A percentile compares a stretch with the other conserved stretches of the same genome.
These are phyloP conservation scores for Tortricodes alternella DNA, from an alignment of 2,888 invertebrate genomes.

Conservation along the genomic window DNA sequence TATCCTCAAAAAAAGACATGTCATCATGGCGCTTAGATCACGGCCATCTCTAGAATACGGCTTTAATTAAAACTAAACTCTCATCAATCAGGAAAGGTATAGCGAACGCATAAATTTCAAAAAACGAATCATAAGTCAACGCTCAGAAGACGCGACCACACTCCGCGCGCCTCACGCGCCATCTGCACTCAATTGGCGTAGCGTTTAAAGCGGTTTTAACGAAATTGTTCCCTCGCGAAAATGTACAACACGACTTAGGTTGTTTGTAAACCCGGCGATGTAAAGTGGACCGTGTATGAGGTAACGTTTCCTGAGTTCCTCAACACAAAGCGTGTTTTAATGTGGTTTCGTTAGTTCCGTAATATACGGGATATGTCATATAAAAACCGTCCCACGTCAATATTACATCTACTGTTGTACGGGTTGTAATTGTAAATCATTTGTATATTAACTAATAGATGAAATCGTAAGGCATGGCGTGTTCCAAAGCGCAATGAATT, in stretches of 20 bases:
- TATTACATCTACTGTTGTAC: no score
- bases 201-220: slow-evolving; percentile 55
- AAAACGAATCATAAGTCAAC: slow-evolving; percentile 50
- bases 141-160: slow-evolving; percentile 71
- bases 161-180: slow-evolving; percentile 69
- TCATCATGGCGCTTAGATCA: no score
- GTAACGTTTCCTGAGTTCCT: slow-evolving; percentile 6
- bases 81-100: slow-evolving; percentile 33
- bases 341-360: no score
- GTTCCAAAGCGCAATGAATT: slow-evolving; percentile 39
- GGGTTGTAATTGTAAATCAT: no score
- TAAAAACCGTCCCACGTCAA: background rate
- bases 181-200: slow-evolving; percentile 77
- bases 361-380: background rate
- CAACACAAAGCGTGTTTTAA: background rate
- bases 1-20: no score
- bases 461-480: slow-evolving; percentile 32
- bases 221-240: slow-evolving; percentile 62
- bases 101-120: slow-evolving; percentile 44
- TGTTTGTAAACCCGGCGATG: slow-evolving; percentile 32
- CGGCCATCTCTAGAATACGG: no score
- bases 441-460: slow-evolving; percentile 24
- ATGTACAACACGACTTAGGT: slow-evolving; percentile 38
- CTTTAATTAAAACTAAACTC: background rate
- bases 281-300: slow-evolving; percentile 12